phyloP scores from a whole-genome alignment of 2,888 invertebrate genomes.

The Oscheius myriophilus region DNA sequence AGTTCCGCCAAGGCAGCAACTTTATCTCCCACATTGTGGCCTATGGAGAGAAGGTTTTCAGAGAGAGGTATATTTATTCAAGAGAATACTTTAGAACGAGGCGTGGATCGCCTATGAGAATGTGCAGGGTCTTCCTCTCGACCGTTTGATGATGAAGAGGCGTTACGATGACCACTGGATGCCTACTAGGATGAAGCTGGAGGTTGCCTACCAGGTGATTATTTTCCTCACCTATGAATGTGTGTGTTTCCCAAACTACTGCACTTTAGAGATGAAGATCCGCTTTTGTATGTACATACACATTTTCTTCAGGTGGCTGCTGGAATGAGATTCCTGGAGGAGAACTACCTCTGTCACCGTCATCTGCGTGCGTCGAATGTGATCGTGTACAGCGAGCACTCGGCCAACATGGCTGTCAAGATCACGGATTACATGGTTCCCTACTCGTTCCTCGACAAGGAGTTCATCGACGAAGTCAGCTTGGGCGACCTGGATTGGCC shows the following conservation, averaged over 20 bases:
- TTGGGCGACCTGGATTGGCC: constrained; percentile 22
- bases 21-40: constrained; percentile 21
- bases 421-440: constrained; percentile 30
- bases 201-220: constrained; percentile 22
- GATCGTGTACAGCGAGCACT: constrained; percentile 13
- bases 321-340: constrained; percentile 28
- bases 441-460: constrained; percentile 6
- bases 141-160: constrained; percentile 23
- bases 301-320: constrained; percentile 11
- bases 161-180: constrained; percentile 23
- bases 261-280: background rate
- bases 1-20: constrained; percentile 5
- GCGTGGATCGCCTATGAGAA: constrained; percentile 13
- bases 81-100: background rate
- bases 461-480: constrained; percentile 10
- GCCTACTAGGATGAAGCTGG: constrained; percentile 12
- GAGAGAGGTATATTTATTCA: no score
- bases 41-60: constrained; percentile 16
- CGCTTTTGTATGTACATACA: background rate
- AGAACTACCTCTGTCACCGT: constrained; percentile 23
- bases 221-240: background rate
- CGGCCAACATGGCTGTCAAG: constrained; percentile 10
- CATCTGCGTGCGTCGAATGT: constrained; percentile 25
- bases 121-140: constrained; percentile 16
- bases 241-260: background rate